Evolutionary conservation across 2,888 invertebrate genomes (phyloP).

Genomic region (Aleiodes leptofemur): DNA sequence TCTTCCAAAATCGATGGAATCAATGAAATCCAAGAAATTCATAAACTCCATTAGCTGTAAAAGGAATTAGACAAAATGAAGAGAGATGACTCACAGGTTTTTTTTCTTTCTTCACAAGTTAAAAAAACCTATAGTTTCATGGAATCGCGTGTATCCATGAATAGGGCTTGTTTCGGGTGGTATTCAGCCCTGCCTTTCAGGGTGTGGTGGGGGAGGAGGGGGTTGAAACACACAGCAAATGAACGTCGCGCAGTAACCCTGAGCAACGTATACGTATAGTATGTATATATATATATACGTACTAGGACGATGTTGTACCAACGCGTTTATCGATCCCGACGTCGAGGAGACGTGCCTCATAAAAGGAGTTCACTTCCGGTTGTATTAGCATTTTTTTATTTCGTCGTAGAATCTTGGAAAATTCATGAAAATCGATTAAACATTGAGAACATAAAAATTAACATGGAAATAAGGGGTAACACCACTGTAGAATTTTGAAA

Average conservation of each 20-base stretch:
- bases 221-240: constrained; percentile 33
- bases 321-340: constrained; percentile 49
- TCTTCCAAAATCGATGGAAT: no score
- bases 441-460: neutral
- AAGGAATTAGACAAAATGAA: no score
- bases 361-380: constrained; percentile 29
- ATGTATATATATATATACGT: neutral
- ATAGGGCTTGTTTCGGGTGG: neutral
- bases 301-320: constrained; percentile 31
- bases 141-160: constrained; percentile 30
- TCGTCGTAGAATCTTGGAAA: neutral
- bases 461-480: no score
- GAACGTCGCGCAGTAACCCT: constrained; percentile 34
- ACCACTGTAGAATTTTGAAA: no score
- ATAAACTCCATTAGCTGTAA: no score
- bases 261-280: constrained; percentile 19
- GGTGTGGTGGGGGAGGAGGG: constrained; percentile 6
- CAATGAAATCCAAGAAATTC: no score
- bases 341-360: neutral
- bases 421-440: neutral
- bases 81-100: constrained; percentile 19
- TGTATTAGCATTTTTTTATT: neutral
- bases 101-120: neutral
- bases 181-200: neutral
- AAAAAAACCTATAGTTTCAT: constrained; percentile 24